Conservation (phyloP, 2,888 invertebrate genomes). For the Isoperla grammatica region DNA sequence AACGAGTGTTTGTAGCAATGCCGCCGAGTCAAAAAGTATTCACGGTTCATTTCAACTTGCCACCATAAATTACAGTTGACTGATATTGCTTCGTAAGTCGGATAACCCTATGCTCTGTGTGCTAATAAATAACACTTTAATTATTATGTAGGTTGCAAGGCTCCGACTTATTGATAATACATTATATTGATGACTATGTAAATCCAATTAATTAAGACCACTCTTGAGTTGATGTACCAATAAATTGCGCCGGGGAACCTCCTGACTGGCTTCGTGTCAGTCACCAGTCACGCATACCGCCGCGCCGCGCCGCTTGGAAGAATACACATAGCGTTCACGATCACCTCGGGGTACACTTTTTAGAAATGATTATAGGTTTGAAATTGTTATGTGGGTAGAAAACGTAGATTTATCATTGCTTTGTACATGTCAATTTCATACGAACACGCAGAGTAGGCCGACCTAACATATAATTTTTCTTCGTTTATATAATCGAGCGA, state of each 20-base stretch:
- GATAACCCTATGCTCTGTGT: too few relatives aligned
- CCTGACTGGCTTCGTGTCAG: not conserved
- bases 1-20: not conserved
- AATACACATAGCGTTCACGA: not conserved
- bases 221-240: not conserved
- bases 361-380: slow-evolving; percentile 1
- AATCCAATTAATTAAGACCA: not conserved
- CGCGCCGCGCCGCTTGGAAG: not conserved
- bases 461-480: slow-evolving; percentile 10
- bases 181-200: not conserved
- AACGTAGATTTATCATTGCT: slow-evolving; percentile 18
- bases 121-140: too few relatives aligned
- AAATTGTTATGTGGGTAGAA: slow-evolving; percentile 8
- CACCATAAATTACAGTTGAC: too few relatives aligned
- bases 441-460: slow-evolving; percentile 7
- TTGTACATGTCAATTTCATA: slow-evolving; percentile 15
- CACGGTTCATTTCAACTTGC: too few relatives aligned
- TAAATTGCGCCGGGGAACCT: too few relatives aligned
- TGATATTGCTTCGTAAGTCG: too few relatives aligned
- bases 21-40: not conserved
- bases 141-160: too few relatives aligned
- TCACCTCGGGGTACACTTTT: not conserved
- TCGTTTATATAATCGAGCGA: not conserved
- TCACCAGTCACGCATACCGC: not conserved
- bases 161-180: too few relatives aligned